Evolutionary conservation across 2,113 vertebrate genomes (phyloP), one percentile per base, ranked within the genome.

Genomic region (human): DNA sequence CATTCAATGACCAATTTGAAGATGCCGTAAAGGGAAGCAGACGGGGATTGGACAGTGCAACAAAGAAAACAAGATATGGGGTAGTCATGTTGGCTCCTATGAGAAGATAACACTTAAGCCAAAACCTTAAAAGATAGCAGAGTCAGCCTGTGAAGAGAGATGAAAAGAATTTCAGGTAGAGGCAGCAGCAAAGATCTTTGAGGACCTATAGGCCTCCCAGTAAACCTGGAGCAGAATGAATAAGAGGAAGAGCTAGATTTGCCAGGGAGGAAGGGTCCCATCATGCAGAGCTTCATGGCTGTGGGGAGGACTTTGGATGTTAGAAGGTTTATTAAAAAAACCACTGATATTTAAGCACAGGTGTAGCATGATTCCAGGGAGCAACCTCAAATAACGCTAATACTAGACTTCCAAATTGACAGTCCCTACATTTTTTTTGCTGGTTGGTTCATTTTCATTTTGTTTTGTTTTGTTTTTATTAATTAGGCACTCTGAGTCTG

Each of bases 41-140:
- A 17, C 1, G 16, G 9, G 23, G 3, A 48, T 13, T 23, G 9
- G 10, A 50, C 23, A 35, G 12, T 0, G 3, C 4, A 89, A 38
- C 38, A 55, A 93, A 82, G 25, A 73, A 88, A 68, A 88, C 7
- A 38, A n/a, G 8, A 75, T 25, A 64, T 50, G 11, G 9, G 22
- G 20, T 82, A 20, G 27, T 79, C 30, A n/a, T 0, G 2, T 11
- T 23, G 85, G 23, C 2, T n/a, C 7, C 35, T 35, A 43, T 50
- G 43, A 76, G 43, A 35, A 72, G 45, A 85, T 40, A 25, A 57
- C 4, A 7, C 11, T 48, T 72, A 61, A 94, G 3, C 9, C 43
- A 22, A 73, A 90, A 78, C 12, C 6, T 38, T 52, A 25, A 52
- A 72, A 83, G 18, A 52, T 75, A 83, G 82, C 0, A 76, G 9